Evolutionary conservation across 92 coral and sea anemone genomes (phyloP), one percentile per base, ranked within the genome.

Genomic region (Epizoanthus fatuus): DNA sequence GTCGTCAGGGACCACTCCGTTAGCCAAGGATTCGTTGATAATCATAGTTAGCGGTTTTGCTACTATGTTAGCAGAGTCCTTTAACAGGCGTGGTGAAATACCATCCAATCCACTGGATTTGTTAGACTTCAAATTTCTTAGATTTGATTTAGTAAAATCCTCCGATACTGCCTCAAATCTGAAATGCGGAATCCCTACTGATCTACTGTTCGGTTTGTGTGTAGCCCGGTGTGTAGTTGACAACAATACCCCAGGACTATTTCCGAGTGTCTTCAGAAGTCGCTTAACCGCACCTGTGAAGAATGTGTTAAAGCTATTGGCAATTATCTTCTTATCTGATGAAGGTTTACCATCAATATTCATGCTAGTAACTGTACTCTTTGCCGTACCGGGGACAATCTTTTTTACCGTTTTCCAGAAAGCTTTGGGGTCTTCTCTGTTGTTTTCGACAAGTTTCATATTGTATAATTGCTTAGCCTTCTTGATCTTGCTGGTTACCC

Each of bases 351-450:
- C 81, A 11, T 53, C 81, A 51, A 75, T 51, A 11, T 54, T 75
- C 40, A 75, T 44, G 20, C 1, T 75, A 11, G 81, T 13, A 49
- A 56, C 57, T 11, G 60, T 6, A 75, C 60, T 7, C 59, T 42
- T 63, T 45, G 64, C 5, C 47, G 53, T 64, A 65, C 58, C 62
- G 59, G 88, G 82, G 7, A 84, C 29, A 4, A 84, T 59, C 32
- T 74, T 84, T 25, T 84, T 74, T 14, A 87, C 60, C 7, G 86
- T 49, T 69, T 70, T 80, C 90, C 86, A 87, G 25, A 87, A 69
- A 6, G 86, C 70, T 58, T 66, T 80, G 8, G 72, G 75, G 17
- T 67, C 76, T 42, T 79, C 63, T 66, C 57, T 67, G 44, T 42
- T 67, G 22, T 51, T 47, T 57, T 86, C 80, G 35, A 86, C 51